Base-by-base conservation (phyloP, 2,113 vertebrate species). In the Mesocricetus auratus region DNA sequence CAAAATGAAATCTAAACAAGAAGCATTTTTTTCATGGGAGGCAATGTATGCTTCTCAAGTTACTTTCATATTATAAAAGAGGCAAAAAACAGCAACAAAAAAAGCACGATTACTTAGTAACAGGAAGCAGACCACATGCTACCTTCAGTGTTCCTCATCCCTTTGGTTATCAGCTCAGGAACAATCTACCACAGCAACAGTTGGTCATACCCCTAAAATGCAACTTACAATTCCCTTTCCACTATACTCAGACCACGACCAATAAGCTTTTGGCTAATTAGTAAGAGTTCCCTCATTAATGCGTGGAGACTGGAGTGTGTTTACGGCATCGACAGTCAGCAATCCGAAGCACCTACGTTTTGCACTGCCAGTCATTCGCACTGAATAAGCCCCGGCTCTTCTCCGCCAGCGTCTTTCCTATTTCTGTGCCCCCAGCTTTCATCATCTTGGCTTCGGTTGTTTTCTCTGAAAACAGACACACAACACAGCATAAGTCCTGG, bases 301-400 rank as follows among this genome's bases (percentile, higher is more conserved):
- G 83, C 86, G 16, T 26, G 90, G 58, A 62, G 60, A 62, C 7
- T 89, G 33, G 13, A 87, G 64, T 0, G 62, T 4, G 29, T 68
- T 68, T 17, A 42, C 15, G 83, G 17, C 16, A 95, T 87, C 1
- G 92, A 9, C 22, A 3, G n/a, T 50, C 1, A 53, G 68, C 58
- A 77, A 90, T 68, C 83, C n/a, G 56, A 94, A 95, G 87, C 7
- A 97, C 99, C 0, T 98, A 99, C 99, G 99, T 99, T 99, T 99
- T 99, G 97, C 99, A 99, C 78, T 99, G 99, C 99, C 99, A 99
- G 95, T 99, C 99, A 75, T 99, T 99, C 31, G 99, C 99, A 91
- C 99, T 99, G 98, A 99, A 99, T 50, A 99, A 99, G 83, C 99
- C 99, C 83, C 99, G 99, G 87, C 99, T 99, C 97, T 99, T 99